A percentile compares a stretch with the other conserved stretches of the same genome.
Evolutionary conservation across 2,888 invertebrate species (phyloP).

Genomic region (Heliconius hortense): DNA sequence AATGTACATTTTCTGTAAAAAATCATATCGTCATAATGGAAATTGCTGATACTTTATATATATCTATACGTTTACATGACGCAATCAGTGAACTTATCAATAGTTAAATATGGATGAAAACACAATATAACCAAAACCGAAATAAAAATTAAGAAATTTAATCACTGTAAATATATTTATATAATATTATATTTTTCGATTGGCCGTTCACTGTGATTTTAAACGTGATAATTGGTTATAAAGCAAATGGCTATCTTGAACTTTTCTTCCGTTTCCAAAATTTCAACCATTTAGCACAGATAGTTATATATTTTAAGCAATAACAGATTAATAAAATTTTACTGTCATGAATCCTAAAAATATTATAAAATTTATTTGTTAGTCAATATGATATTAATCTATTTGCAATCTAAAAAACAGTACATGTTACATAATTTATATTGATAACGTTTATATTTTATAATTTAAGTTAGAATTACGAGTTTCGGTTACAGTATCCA

Average conservation of each 20-base stretch:
- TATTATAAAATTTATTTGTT: too few relatives aligned
- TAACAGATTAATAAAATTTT: neutral
- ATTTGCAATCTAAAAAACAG: too few relatives aligned
- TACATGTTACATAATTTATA: too few relatives aligned
- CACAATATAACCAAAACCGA: constrained; percentile 70
- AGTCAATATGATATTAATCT: too few relatives aligned
- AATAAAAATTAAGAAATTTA: constrained; percentile 47
- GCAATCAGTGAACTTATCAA: constrained; percentile 75
- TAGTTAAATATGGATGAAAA: constrained; percentile 69
- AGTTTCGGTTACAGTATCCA: too few relatives aligned
- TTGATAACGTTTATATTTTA: too few relatives aligned
- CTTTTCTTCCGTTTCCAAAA: constrained; percentile 54
- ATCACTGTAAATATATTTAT: constrained; percentile 49
- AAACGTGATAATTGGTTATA: constrained; percentile 54
- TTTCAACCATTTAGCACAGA: constrained; percentile 51
- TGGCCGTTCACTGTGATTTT: constrained; percentile 13
- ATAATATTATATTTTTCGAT: constrained; percentile 36
- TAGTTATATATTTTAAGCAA: constrained; percentile 5
- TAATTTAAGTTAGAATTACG: too few relatives aligned
- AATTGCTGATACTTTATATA: constrained; percentile 54
- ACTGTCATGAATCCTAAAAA: too few relatives aligned
- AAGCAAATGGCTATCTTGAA: constrained; percentile 72
- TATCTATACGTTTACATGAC: constrained; percentile 75
- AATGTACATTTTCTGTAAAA: constrained; percentile 37
- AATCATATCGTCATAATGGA: constrained; percentile 46